Conservation (phyloP, 2,113 vertebrate species). For the Vicugna pacos region DNA sequence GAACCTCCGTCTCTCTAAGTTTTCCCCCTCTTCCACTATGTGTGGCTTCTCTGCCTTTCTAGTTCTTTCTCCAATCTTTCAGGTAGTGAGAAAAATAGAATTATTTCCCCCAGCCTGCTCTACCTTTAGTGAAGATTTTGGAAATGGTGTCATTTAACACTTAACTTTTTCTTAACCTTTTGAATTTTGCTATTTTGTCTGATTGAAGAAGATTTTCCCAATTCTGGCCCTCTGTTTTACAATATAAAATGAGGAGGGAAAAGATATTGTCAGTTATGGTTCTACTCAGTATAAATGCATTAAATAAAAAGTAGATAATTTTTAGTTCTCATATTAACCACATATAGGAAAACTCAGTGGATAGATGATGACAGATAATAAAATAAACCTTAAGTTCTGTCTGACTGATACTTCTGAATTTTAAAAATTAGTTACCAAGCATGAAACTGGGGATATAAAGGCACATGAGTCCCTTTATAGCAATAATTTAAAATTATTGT, state of each 20-base stretch:
- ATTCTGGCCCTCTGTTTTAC: neutral
- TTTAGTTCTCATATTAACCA: neutral
- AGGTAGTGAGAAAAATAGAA: neutral
- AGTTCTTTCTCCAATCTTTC: neutral
- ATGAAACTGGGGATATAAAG: neutral
- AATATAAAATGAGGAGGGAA: neutral
- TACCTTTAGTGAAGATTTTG: neutral
- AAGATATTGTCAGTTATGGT: neutral
- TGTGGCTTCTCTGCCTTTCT: neutral
- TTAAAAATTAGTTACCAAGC: neutral
- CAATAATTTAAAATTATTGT: too few relatives aligned
- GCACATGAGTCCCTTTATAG: neutral
- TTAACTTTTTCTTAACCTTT: neutral
- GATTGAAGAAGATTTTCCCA: neutral
- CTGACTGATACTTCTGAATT: neutral
- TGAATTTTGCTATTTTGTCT: neutral
- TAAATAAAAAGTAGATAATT: neutral
- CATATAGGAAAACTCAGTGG: conserved; percentile 4
- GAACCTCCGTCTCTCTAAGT: neutral
- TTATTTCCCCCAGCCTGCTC: neutral
- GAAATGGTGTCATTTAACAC: neutral
- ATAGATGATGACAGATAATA: neutral
- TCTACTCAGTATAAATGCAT: neutral
- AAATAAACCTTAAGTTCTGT: neutral
- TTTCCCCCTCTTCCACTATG: neutral